Conservation (phyloP, 1,140 invertebrate species). For the Achroia grisella region DNA sequence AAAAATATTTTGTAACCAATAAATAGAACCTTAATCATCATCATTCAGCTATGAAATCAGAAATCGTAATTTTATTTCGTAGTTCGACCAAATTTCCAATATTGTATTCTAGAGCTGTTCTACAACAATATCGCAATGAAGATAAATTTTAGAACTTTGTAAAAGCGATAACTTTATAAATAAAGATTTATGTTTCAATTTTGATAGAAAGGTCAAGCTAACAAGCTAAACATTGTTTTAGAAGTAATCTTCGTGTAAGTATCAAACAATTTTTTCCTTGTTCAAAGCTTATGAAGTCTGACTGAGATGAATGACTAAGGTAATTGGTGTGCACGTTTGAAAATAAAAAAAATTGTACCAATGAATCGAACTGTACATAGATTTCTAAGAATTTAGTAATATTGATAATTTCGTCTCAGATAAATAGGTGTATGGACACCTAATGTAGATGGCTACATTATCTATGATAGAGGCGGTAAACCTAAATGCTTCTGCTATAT, state of each 20-base stretch:
- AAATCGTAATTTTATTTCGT: not conserved
- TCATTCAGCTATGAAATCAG: no score
- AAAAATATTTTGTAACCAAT: no score
- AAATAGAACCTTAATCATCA: no score
- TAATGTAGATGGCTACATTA: no score
- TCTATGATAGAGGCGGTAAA: no score
- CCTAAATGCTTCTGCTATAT: no score
- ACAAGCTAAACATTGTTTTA: conserved; percentile 18
- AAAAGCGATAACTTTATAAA: conserved; percentile 1
- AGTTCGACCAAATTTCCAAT: not conserved
- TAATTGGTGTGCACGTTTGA: conserved; percentile 39
- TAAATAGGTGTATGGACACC: no score
- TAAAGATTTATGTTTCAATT: conserved; percentile 18
- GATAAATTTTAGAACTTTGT: not conserved
- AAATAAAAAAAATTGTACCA: conserved; percentile 24
- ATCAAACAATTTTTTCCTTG: conserved; percentile 23
- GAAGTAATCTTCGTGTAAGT: conserved; percentile 25
- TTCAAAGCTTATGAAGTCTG: conserved; percentile 33
- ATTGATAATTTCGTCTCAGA: no score
- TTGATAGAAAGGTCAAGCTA: conserved; percentile 17
- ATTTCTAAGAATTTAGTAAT: no score
- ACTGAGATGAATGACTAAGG: conserved; percentile 43
- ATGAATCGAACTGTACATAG: no score
- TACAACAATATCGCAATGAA: not conserved
- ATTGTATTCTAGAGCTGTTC: not conserved